A percentile compares a stretch with the other conserved stretches of the same genome.
phyloP scores from a whole-genome alignment of 1,140 invertebrate genomes.

The Tetraneura akinire region DNA sequence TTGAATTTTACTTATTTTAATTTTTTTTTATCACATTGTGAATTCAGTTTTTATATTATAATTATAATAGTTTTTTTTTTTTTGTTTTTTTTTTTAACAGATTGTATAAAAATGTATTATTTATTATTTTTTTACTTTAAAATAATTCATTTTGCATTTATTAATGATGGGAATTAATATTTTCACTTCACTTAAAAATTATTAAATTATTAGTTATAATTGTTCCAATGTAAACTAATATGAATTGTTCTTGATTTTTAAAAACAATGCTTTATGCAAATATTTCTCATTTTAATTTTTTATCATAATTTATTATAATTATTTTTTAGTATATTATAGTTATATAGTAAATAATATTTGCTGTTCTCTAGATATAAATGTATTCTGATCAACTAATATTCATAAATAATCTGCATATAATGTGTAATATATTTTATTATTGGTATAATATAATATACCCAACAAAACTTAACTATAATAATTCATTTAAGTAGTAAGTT shows the following conservation, averaged over 20 bases:
- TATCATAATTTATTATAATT: too few relatives aligned
- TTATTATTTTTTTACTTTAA: constrained; percentile 8
- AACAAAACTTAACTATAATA: neutral
- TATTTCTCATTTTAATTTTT: neutral
- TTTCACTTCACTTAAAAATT: neutral
- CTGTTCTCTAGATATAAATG: neutral
- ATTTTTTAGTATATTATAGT: neutral
- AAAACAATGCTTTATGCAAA: neutral
- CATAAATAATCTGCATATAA: neutral
- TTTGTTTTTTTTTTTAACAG: neutral
- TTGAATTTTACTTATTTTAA: neutral
- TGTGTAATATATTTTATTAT: neutral
- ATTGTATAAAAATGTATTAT: neutral
- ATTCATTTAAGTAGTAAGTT: neutral
- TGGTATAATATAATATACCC: neutral
- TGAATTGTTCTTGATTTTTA: neutral
- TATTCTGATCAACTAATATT: neutral
- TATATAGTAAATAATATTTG: neutral
- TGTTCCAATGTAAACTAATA: neutral
- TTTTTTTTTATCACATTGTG: neutral
- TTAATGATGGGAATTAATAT: neutral
- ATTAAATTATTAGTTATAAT: neutral
- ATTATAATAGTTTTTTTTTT: neutral
- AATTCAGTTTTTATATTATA: constrained; percentile 1
- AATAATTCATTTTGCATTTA: constrained; percentile 27